Evolutionary conservation across 2,888 invertebrate species (phyloP).

Genomic region (Mallateleia sp.): DNA sequence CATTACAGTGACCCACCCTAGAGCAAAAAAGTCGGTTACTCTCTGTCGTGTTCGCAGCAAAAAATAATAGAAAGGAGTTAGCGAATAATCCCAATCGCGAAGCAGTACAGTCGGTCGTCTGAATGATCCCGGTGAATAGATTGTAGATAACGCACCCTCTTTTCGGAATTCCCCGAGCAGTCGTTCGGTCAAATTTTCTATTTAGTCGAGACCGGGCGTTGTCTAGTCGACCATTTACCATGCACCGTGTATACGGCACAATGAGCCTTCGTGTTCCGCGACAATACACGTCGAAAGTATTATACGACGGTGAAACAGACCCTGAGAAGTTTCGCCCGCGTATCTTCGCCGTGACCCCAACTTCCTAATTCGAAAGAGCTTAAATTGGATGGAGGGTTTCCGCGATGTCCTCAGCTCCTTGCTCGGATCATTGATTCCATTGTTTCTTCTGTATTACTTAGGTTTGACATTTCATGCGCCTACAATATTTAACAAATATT

Average conservation of each 20-base stretch:
- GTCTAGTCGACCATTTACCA: constrained; percentile 53
- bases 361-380: constrained; percentile 48
- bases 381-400: constrained; percentile 35
- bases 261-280: constrained; percentile 32
- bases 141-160: constrained; percentile 68
- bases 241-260: constrained; percentile 42
- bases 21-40: no score
- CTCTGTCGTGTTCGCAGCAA: not conserved
- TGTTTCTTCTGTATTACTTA: constrained; percentile 64
- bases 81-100: constrained; percentile 31
- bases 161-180: constrained; percentile 58
- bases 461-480: no score
- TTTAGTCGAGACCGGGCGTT: constrained; percentile 55
- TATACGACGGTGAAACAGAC: constrained; percentile 30
- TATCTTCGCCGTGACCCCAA: constrained; percentile 32
- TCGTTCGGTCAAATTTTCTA: constrained; percentile 72
- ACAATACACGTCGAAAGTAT: constrained; percentile 52
- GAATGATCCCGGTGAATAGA: constrained; percentile 48
- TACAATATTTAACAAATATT: no score
- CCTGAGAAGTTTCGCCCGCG: constrained; percentile 17
- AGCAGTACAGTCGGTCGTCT: not conserved
- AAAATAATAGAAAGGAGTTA: constrained; percentile 47
- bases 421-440: constrained; percentile 61
- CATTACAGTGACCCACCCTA: no score
- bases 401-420: not conserved